These are phyloP conservation scores for Galeopterus variegatus DNA, from an alignment of 2,113 vertebrate species.

Conservation along the genomic window DNA sequence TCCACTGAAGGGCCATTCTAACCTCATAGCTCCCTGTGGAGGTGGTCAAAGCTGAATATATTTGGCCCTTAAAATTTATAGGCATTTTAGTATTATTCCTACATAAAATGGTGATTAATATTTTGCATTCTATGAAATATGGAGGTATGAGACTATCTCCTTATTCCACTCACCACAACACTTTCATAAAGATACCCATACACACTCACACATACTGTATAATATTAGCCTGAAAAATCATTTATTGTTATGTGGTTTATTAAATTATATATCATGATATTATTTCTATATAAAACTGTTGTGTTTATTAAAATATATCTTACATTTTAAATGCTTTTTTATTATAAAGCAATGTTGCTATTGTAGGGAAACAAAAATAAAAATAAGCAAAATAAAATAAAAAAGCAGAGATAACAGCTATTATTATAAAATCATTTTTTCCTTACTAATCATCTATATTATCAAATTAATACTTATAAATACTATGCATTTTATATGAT, in stretches of 20 bases:
- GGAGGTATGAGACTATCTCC: background rate
- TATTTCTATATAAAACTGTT: background rate
- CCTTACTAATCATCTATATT: background rate
- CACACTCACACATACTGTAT: background rate
- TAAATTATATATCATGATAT: background rate
- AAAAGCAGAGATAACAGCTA: background rate
- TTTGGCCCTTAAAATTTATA: background rate
- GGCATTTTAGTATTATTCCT: background rate
- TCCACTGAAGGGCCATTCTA: too few species aligned
- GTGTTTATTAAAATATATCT: background rate
- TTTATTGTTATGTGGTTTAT: background rate
- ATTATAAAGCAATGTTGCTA: background rate
- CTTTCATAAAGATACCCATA: background rate
- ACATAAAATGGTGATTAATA: background rate
- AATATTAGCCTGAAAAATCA: constrained; percentile 11
- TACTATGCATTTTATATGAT: background rate
- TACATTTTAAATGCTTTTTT: background rate
- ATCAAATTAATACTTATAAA: background rate
- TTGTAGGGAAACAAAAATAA: background rate
- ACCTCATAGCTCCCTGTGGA: background rate
- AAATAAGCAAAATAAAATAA: constrained; percentile 10
- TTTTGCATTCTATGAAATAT: background rate
- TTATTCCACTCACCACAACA: background rate
- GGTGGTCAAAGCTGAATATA: background rate
- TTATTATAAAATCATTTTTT: background rate